Percentiles rank a stretch among this genome's conserved stretches.
Evolutionary conservation across 1,140 invertebrate genomes (phyloP).

Genomic region (Microplitis demolitor): DNA sequence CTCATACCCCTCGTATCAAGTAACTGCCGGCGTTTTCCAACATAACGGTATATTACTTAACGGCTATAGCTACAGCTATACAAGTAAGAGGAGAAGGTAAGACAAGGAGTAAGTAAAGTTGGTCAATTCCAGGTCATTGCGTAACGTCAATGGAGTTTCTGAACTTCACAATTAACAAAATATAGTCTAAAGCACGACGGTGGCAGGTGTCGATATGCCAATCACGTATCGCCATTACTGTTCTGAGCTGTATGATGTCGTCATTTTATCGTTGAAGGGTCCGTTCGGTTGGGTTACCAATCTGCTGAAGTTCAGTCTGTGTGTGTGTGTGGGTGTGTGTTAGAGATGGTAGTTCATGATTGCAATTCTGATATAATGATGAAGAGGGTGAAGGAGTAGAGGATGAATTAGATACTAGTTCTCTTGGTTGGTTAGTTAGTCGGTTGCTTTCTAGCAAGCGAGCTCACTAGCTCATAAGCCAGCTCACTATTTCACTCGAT

Average conservation of each 20-base stretch:
- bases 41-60: no score
- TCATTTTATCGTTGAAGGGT: constrained; percentile 29
- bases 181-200: constrained; percentile 17
- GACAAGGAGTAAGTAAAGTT: neutral
- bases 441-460: no score
- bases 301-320: neutral
- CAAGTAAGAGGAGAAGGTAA: no score
- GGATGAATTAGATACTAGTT: neutral
- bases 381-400: neutral
- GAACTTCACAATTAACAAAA: constrained; percentile 34
- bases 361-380: neutral
- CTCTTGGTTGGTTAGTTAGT: neutral
- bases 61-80: neutral
- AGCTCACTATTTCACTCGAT: neutral
- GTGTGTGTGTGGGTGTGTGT: neutral
- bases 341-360: constrained; percentile 33
- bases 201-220: constrained; percentile 40
- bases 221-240: constrained; percentile 35
- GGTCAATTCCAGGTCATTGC: constrained; percentile 15
- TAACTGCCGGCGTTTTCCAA: no score
- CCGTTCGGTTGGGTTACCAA: constrained; percentile 19
- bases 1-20: no score
- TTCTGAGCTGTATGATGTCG: constrained; percentile 18
- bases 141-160: constrained; percentile 23
- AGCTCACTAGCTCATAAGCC: neutral